phyloP scores from a whole-genome alignment of 2,113 vertebrate species.

The Gambusia holbrooki region DNA sequence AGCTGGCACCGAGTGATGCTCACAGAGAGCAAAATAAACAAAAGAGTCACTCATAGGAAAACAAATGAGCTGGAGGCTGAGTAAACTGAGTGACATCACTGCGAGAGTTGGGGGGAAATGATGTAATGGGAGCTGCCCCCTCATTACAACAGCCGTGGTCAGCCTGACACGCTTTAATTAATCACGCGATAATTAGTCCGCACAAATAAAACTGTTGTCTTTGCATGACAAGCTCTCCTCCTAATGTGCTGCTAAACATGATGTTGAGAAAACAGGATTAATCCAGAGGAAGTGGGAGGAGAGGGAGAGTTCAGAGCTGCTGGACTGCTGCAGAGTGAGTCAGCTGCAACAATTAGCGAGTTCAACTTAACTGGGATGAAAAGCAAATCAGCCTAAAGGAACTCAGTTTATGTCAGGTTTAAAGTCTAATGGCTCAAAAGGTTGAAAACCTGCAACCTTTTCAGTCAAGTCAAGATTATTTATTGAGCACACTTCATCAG shows the following conservation, averaged over 20 bases:
- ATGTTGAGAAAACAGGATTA: conserved; percentile 63
- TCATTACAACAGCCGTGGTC: conserved; percentile 11
- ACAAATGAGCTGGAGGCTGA: conserved; percentile 64
- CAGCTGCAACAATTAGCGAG: background rate
- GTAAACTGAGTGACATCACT: conserved; percentile 62
- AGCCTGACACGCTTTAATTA: conserved; percentile 52
- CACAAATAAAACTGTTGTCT: conserved; percentile 49
- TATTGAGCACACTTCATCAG: too few species aligned
- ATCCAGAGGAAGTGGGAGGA: conserved; percentile 49
- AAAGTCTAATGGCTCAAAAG: background rate
- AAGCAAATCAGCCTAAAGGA: background rate
- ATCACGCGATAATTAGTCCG: conserved; percentile 56
- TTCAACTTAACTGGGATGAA: background rate
- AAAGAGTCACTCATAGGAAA: conserved; percentile 68
- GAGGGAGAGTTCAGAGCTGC: conserved; percentile 12
- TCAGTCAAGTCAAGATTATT: too few species aligned
- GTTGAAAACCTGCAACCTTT: background rate
- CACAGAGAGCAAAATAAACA: conserved; percentile 75
- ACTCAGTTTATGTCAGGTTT: background rate
- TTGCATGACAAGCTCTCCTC: conserved; percentile 41
- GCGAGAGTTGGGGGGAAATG: conserved; percentile 56
- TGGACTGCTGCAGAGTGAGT: background rate
- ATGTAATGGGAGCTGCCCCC: conserved; percentile 66
- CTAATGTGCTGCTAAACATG: conserved; percentile 57
- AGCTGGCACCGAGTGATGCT: conserved; percentile 66